These are phyloP conservation scores for Typhlomys cinereus DNA, from an alignment of 2,113 vertebrate species.

Conservation along the genomic window DNA sequence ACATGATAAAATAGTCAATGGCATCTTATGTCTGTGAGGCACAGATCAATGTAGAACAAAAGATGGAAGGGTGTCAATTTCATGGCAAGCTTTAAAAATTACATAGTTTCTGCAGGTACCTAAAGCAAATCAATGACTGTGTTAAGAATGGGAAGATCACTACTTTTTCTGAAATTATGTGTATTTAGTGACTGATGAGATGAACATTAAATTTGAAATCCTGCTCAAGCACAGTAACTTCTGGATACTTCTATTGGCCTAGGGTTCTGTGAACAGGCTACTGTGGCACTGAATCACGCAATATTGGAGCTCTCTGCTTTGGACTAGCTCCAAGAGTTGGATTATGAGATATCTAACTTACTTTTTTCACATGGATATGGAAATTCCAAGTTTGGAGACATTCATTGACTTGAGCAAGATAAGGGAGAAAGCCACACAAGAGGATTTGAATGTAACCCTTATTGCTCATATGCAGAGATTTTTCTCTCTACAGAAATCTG, in stretches of 20 bases:
- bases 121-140: fast-evolving
- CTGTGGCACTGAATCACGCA: neutral
- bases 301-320: neutral
- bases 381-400: neutral
- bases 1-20: neutral
- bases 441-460: neutral
- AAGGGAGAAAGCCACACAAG: neutral
- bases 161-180: neutral
- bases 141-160: neutral
- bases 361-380: neutral
- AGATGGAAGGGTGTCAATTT: neutral
- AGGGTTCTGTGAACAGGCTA: neutral
- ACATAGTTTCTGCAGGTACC: neutral
- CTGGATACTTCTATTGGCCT: neutral
- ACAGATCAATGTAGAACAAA: neutral
- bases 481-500: neutral
- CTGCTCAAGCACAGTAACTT: neutral
- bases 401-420: neutral
- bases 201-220: neutral
- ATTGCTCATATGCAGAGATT: neutral
- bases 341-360: neutral
- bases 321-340: neutral
- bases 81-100: neutral
- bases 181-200: neutral
- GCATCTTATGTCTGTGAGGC: no score